Base-by-base conservation (phyloP, 2,113 vertebrate species). In the Myiopsitta monachus region DNA sequence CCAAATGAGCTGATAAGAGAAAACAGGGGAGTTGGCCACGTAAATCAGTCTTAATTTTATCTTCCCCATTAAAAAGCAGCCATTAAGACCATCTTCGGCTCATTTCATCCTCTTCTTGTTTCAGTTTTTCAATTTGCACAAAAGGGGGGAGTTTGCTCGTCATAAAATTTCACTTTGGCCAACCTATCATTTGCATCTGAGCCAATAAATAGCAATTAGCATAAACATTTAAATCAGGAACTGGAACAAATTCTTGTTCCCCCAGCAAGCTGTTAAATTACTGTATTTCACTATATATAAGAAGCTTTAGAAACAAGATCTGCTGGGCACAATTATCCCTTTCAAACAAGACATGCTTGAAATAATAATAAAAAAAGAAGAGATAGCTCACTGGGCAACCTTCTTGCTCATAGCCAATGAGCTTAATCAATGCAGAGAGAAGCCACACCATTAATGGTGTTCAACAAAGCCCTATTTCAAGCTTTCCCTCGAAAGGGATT, bases 31-130 rank as follows among this genome's bases (percentile, higher is more conserved):
- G 99, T 98, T 98, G 98, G 98, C 98, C 97, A 97, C 98, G 98
- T 99, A 99, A 99, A 99, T 99, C 99, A 99, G 99, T 99, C 99
- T 99, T 99, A 99, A 99, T 99, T 99, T 99, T 99, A 99, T 99
- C 99, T 99, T 99, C 98, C 98, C 99, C 98, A 99, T 99, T 99
- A 99, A 99, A 99, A 99, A 99, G 98, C 98, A 97, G 96, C 99
- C 99, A 99, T 99, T 99, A 99, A 99, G 99, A 99, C 98, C 98
- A 98, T 99, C 98, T 99, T 98, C 99, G 99, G 98, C 99, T 99
- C 99, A 99, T 99, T 99, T 99, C 99, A 98, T 98, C 99, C 99
- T 98, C 98, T 99, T 99, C 99, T 99, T 99, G 99, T 99, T 99
- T 99, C 99, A 99, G 99, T 99, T 99, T 99, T 99, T 99, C 99